Base-by-base conservation (phyloP, 2,888 invertebrate genomes). In the Drosophila quinaria region DNA sequence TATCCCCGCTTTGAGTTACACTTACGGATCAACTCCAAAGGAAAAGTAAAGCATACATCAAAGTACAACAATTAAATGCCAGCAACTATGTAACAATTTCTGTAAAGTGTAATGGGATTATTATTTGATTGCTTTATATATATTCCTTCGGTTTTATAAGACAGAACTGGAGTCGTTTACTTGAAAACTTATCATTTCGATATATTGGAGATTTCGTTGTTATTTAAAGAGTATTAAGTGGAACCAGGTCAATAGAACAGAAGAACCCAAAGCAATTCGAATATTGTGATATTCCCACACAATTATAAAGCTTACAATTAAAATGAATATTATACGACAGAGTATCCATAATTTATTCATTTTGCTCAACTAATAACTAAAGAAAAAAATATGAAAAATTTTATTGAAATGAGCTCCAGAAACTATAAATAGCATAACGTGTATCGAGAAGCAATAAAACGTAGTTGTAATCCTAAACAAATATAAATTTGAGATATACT, bases 371-470 rank as follows among this genome's bases (percentile, higher is more conserved):
- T 83, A 37, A 60, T 15, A 44, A 52, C 25, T n/a, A 37, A 44
- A 55, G 25, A 35, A 51, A 46, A 42, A 41, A 46, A 49, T 37
- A 22, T 44, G 25, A 41, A 17, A 50, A 42, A 47, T 49, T 65
- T 74, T 55, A 50, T 59, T 25, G 56, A 72, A 70, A 60, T 79
- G 81, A 83, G 87, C 81, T 86, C 78, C 88, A 89, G 61, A 70
- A 77, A 73, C 72, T 81, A 82, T 80, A 84, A 77, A 86, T 81
- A 81, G 89, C 68, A 87, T 79, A 87, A 91, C 92, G 91, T 90
- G 92, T 92, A 92, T 92, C 92, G 89, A 92, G 80, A 92, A 92
- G 92, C 92, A 92, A 92, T 92, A 92, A 93, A 86, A 90, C 90
- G 92, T 93, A 92, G 87, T 80, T 86, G 70, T 86, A 78, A 89